Percentiles rank a stretch among this genome's conserved stretches.
Conservation (phyloP, 2,113 vertebrate species). For the Phasianus colchicus region DNA sequence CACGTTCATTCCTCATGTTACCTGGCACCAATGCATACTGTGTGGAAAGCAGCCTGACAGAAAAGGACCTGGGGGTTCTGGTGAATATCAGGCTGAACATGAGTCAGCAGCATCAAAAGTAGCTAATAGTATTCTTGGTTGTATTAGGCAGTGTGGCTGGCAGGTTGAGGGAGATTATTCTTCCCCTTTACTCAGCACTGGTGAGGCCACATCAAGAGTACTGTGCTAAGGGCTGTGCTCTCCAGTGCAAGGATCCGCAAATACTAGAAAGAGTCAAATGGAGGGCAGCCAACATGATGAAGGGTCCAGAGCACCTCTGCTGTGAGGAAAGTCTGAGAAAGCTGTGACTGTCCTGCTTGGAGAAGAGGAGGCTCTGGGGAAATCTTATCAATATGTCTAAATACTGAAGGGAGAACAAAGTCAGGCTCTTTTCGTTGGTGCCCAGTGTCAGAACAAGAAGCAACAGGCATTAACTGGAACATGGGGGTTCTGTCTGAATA, state of each 20-base stretch:
- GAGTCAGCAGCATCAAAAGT: not conserved
- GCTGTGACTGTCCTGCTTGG: not conserved
- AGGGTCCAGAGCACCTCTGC: not conserved
- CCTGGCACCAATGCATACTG: not conserved
- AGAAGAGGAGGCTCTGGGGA: not conserved
- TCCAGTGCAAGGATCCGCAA: not conserved
- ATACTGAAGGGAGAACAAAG: not conserved
- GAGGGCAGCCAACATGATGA: not conserved
- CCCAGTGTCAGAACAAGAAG: not conserved
- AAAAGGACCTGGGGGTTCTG: not conserved
- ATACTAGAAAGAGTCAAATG: not conserved
- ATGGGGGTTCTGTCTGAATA: not conserved
- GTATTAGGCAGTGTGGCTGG: not conserved
- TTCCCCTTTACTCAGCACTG: not conserved
- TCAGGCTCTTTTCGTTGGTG: not conserved
- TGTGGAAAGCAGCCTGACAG: not conserved
- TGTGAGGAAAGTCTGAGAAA: not conserved
- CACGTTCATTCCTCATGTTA: no score
- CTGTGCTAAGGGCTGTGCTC: not conserved
- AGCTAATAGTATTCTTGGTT: not conserved
- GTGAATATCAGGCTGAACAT: not conserved
- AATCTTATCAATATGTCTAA: not conserved
- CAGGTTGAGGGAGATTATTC: not conserved
- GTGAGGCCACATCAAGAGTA: not conserved
- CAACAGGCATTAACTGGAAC: not conserved